Evolutionary conservation across 92 coral and sea anemone genomes (phyloP), one percentile per base, ranked within the genome.

Genomic region (Porites lobata): DNA sequence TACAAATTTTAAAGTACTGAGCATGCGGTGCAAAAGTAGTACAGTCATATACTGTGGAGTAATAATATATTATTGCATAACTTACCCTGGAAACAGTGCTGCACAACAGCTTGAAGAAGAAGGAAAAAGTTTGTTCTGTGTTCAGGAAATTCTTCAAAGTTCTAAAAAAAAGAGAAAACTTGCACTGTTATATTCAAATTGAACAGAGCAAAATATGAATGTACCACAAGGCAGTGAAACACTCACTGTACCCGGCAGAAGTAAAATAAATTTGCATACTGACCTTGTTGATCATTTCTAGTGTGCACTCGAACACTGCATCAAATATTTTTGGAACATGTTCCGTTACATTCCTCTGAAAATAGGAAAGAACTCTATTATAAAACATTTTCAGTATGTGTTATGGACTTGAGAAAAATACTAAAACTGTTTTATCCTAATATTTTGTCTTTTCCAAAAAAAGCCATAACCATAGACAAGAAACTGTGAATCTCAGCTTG

Each of bases 41-140:
- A 38, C 47, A 38, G 47, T 38, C 47, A 38, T 38, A 38, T 38
- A 38, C 6, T 4, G 47, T 38, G 47, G 47, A 4, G 6, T 38
- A 38, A 38, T 38, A 38, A 38, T 38, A 38, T 38, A 4, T 38
- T 38, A 38, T 38, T 38, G 47, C 47, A 2, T 11, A 8, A 4
- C 75, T 38, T 80, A 97, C 99, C 99, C 84, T 96, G 94, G 84
- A 97, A 97, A 78, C 99, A 97, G 76, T 97, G 98, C 69, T 96
- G 96, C 77, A 97, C 96, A 17, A 97, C 99, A 7, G 99, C 99
- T 94, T 95, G 96, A 56, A 97, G 89, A 38, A 97, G 98, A 29
- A 97, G 91, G 85, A 97, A 97, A 92, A 97, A 97, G 91, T 97
- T 95, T 64, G 99, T 95, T 90, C 99, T 91, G 81, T 97, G 99